Base-by-base conservation (phyloP, 2,113 vertebrate genomes). In the Dicaeum eximium region DNA sequence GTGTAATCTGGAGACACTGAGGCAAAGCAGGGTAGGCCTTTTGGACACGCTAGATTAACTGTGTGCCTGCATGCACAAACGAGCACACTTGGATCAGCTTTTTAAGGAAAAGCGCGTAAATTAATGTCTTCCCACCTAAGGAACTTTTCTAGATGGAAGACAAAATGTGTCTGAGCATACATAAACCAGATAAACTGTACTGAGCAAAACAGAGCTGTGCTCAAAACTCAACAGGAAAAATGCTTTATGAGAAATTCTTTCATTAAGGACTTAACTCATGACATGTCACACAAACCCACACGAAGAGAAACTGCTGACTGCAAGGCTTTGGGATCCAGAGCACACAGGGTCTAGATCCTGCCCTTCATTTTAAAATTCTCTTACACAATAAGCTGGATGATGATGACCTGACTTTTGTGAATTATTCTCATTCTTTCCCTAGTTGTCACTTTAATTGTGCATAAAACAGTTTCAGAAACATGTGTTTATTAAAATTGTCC, bases 51-150 rank as follows among this genome's bases (percentile, higher is more conserved):
- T 38, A n/a, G 19, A 44, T 73, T 33, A 77, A 27, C 13, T 31
- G 12, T 11, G 40, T 19, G 31, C 15, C n/a, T 35, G 53, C 48
- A 80, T 0, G 21, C 78, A 25, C 62, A 51, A 72, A 86, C 0
- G 0, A 79, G 53, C 30, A 48, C 12, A 47, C 22, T 56, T 65
- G 33, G 1, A 47, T 37, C 0, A 0, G 15, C 5, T 48, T 66
- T 81, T 42, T 50, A 90, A 30, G 18, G 28, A 37, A 42, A 70
- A 80, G 13, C 0, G 0, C 20, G 12, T 80, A 30, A 83, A 69
- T 54, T 30, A 22, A 61, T 62, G 66, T 74, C 47, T 81, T 74
- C 48, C 44, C 35, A 71, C 30, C 33, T 51, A 47, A 15, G 48
- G 12, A 80, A 56, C 13, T 40, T 64, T 69, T 60, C 37, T 53